Base-by-base conservation (phyloP, 1,140 invertebrate genomes). In the Cylas formicarius region DNA sequence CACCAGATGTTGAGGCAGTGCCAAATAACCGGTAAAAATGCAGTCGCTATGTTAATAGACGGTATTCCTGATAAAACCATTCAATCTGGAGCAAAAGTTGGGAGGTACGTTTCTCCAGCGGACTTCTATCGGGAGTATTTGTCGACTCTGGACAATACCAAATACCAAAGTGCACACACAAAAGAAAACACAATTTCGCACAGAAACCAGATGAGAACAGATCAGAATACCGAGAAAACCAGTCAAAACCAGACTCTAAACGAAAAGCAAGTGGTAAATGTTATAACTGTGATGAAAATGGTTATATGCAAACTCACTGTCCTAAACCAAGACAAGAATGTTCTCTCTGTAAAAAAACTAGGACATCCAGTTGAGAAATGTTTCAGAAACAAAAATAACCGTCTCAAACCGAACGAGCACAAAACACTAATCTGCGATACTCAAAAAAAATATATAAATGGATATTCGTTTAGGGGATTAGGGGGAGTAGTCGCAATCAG, bases 91-190 rank as follows among this genome's bases (percentile, higher is more conserved):
- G 44, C 44, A 6, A 44, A 27, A 22, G 38, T 38, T 29, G 38
- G 44, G 2, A 47, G 37, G 22, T 47, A 47, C 28, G 11, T 24
- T 9, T 22, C 38, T 14, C 45, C 50, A 1, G 45, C 48, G 24
- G 20, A 3, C 9, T 24, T 52, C 4, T 52, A 44, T 26, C 13
- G 29, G n/a, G 37, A 48, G 37, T 51, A 41, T 42, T 32, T 51
- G 36, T 46, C 33, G n/a, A 19, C 35, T 29, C 24, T 34, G n/a
- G 11, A 18, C 4, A n/a, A 26, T n/a, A n/a, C n/a, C n/a, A n/a
- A n/a, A n/a, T n/a, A n/a, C n/a, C n/a, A n/a, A n/a, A n/a, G n/a
- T n/a, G n/a, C n/a, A n/a, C n/a, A n/a, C n/a, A n/a, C n/a, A n/a
- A n/a, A n/a, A n/a, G n/a, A n/a, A n/a, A n/a, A n/a, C n/a, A n/a